Percentiles rank a stretch among this genome's conserved stretches.
These are phyloP conservation scores for Oscheius sp. DNA, from an alignment of 2,888 invertebrate species.

Conservation along the genomic window DNA sequence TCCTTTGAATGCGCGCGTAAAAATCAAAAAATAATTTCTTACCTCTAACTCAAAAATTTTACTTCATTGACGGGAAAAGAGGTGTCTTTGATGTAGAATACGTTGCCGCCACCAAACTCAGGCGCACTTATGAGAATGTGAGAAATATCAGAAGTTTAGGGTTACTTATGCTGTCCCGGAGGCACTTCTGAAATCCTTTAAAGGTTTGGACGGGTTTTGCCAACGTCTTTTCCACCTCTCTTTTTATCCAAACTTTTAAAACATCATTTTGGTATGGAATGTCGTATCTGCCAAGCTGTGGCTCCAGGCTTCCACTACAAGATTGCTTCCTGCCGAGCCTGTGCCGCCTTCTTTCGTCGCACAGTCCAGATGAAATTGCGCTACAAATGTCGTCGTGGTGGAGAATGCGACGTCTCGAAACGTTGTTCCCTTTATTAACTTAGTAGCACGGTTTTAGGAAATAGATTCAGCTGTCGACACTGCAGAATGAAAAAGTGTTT, in stretches of 20 bases:
- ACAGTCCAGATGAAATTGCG: slow-evolving; percentile 19
- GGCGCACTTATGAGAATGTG: too few species aligned
- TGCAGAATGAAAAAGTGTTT: slow-evolving; percentile 29
- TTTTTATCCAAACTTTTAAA: neutral
- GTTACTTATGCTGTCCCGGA: too few species aligned
- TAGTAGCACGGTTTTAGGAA: neutral
- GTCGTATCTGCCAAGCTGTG: slow-evolving; percentile 1
- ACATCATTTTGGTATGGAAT: slow-evolving; percentile 3
- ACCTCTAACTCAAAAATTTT: too few species aligned
- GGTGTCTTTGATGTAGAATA: too few species aligned
- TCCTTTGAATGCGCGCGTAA: too few species aligned
- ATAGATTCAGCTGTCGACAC: slow-evolving; percentile 12
- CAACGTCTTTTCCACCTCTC: neutral
- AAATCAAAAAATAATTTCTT: too few species aligned
- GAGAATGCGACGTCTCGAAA: neutral
- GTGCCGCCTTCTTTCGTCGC: slow-evolving; percentile 21
- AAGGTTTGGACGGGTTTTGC: too few species aligned
- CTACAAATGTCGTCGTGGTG: neutral
- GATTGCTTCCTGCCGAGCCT: slow-evolving; percentile 12
- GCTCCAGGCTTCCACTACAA: slow-evolving; percentile 22
- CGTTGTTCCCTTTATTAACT: neutral
- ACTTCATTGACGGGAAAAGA: too few species aligned
- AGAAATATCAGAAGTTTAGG: too few species aligned
- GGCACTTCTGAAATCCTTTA: too few species aligned
- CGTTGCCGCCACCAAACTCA: too few species aligned